Base-by-base conservation (phyloP, 2,888 invertebrate genomes). In the Teleogryllus oceanicus region DNA sequence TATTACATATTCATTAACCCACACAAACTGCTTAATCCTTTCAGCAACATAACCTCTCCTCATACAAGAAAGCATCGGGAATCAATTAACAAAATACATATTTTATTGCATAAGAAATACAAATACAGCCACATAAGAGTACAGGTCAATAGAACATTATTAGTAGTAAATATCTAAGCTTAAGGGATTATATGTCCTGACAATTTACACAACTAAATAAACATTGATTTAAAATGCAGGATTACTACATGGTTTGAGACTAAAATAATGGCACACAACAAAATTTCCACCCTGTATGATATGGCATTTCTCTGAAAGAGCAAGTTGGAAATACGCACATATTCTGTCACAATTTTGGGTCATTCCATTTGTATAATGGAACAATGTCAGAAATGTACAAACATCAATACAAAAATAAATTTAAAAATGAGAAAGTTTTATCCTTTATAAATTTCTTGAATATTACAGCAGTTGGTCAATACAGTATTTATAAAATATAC, bases 31-130 rank as follows among this genome's bases (percentile, higher is more conserved):
- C 8, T 37, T 37, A 37, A 37, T 37, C 0, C 5, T 37, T 37
- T 37, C 37, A 37, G 37, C 8, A n/a, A n/a, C n/a, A n/a, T n/a
- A n/a, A n/a, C n/a, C n/a, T 37, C 8, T 37, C 5, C 37, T 8
- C 8, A 37, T 37, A 37, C 37, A 37, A 37, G 24, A 37, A 37
- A 37, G n/a, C n/a, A n/a, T n/a, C n/a, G n/a, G n/a, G n/a, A 37
- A 62, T 62, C 62, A 62, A 11, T 18, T 62, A n/a, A 62, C n/a
- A 62, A 62, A 62, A 18, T 18, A 62, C 13, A 62, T 62, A 62
- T 62, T 62, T 62, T 62, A 62, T 62, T 62, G 62, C n/a, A 18
- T n/a, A 62, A n/a, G 62, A 62, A 62, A 62, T 62, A n/a, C 62
- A 62, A 37, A 37, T 62, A 62, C n/a, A 18, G n/a, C n/a, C 13